Conservation (phyloP, 1,140 invertebrate species). For the Frieseomelitta varia region DNA sequence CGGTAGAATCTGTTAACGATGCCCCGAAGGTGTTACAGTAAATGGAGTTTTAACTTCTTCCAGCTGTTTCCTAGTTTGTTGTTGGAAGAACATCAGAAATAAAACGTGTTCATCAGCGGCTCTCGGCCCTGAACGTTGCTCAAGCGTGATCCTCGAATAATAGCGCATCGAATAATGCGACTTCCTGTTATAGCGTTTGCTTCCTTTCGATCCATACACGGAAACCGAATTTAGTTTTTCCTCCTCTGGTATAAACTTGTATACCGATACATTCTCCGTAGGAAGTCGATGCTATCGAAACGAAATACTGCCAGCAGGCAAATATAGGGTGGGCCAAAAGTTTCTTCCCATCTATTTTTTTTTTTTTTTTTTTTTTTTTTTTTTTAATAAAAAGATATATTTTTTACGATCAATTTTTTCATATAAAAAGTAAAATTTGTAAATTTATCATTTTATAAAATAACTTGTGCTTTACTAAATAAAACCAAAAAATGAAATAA, state of each 20-base stretch:
- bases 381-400: too few relatives aligned
- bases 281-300: not conserved
- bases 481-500: not conserved
- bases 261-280: not conserved
- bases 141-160: constrained; percentile 62
- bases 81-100: constrained; percentile 28
- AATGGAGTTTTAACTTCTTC: constrained; percentile 24
- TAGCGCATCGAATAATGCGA: constrained; percentile 59
- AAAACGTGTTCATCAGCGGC: constrained; percentile 42
- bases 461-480: not conserved
- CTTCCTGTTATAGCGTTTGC: constrained; percentile 55
- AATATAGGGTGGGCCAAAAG: not conserved
- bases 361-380: too few relatives aligned
- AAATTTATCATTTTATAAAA: not conserved
- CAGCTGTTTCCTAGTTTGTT: not conserved
- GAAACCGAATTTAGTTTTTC: constrained; percentile 32
- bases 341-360: too few relatives aligned
- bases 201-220: constrained; percentile 49
- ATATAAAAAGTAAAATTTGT: not conserved
- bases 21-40: too few relatives aligned
- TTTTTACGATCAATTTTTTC: not conserved
- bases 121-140: constrained; percentile 53
- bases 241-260: not conserved
- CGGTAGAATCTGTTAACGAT: too few relatives aligned
- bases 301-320: not conserved